Evolutionary conservation across 1,140 invertebrate genomes (phyloP).

Genomic region (Apis laboriosa): DNA sequence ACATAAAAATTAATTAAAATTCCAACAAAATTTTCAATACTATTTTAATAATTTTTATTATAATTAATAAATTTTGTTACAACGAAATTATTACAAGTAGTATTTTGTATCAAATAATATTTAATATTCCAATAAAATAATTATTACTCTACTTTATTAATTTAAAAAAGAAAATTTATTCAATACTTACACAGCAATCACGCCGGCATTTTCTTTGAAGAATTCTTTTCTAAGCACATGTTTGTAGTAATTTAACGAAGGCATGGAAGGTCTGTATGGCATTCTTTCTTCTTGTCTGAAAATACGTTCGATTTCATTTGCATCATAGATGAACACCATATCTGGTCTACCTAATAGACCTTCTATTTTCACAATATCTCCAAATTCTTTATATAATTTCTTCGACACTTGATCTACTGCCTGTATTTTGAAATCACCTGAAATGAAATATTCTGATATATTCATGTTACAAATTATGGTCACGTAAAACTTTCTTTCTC

Average conservation of each 20-base stretch:
- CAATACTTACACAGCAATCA: slow-evolving; percentile 89
- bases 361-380: slow-evolving; percentile 87
- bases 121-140: neutral
- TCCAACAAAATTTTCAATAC: no score
- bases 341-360: slow-evolving; percentile 89
- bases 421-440: slow-evolving; percentile 87
- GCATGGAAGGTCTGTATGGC: slow-evolving; percentile 90
- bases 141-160: neutral
- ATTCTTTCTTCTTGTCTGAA: slow-evolving; percentile 88
- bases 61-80: no score
- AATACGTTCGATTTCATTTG: slow-evolving; percentile 88
- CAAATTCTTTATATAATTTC: slow-evolving; percentile 84
- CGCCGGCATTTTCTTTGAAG: slow-evolving; percentile 86
- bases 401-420: slow-evolving; percentile 88
- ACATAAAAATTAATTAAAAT: no score
- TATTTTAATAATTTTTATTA: no score
- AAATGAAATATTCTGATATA: neutral
- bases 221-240: slow-evolving; percentile 87
- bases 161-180: neutral
- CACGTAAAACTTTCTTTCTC: neutral
- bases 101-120: neutral
- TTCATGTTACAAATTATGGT: neutral
- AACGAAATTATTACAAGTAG: neutral
- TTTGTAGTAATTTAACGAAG: slow-evolving; percentile 89
- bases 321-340: slow-evolving; percentile 89